phyloP scores from a whole-genome alignment of 2,797 vertebrate species.

The Hippoglossus hippoglossus region DNA sequence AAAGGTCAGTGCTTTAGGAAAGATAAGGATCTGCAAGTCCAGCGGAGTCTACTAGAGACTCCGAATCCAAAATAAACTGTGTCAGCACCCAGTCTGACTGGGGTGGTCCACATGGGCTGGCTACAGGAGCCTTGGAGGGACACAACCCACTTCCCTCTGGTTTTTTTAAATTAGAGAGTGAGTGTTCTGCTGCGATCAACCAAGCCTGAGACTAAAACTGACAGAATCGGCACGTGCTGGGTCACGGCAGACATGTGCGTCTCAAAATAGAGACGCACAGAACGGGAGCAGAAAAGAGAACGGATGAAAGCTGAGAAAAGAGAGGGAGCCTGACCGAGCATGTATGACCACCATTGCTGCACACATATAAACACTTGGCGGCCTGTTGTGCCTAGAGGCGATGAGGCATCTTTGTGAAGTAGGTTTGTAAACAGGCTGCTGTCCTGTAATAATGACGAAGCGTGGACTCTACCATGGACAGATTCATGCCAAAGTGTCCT shows the following conservation, averaged over 20 bases:
- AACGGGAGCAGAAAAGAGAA: conserved; percentile 37
- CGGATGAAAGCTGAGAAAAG: conserved; percentile 29
- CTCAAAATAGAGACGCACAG: conserved; percentile 68
- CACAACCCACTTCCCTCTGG: conserved; percentile 27
- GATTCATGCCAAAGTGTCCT: too few relatives aligned
- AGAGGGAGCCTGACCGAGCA: conserved; percentile 43
- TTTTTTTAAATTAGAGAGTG: conserved; percentile 47
- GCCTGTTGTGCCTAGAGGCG: conserved; percentile 31
- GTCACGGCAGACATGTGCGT: conserved; percentile 67
- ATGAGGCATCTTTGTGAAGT: conserved; percentile 8
- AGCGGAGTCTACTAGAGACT: conserved; percentile 27
- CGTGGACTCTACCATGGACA: not conserved
- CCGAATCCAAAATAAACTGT: conserved; percentile 22
- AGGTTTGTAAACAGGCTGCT: conserved; percentile 34
- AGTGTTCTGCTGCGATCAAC: conserved; percentile 28
- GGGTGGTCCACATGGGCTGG: conserved; percentile 8
- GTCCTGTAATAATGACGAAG: conserved; percentile 14
- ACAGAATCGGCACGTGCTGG: conserved; percentile 70
- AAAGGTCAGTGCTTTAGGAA: conserved; percentile 54
- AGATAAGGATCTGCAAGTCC: conserved; percentile 72
- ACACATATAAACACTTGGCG: not conserved
- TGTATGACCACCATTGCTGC: conserved; percentile 39
- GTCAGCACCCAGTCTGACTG: conserved; percentile 21
- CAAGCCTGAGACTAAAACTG: conserved; percentile 55
- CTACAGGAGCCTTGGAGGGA: conserved; percentile 29